Conservation (phyloP, 2,113 vertebrate genomes). For the Anarrhichthys ocellatus region DNA sequence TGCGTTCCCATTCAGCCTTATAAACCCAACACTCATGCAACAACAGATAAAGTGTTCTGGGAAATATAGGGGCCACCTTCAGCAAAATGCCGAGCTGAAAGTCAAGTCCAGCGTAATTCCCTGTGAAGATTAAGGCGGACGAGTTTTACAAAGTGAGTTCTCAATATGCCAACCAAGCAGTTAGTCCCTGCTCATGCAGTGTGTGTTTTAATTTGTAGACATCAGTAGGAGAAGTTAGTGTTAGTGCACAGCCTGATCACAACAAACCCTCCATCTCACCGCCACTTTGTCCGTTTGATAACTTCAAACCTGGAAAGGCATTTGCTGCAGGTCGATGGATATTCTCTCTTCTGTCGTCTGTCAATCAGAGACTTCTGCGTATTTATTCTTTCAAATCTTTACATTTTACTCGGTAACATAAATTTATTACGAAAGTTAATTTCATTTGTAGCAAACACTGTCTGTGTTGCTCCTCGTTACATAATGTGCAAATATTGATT, state of each 20-base stretch:
- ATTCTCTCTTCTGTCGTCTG: not conserved
- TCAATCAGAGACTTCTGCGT: not conserved
- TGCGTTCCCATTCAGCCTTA: not conserved
- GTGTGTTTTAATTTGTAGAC: conserved; percentile 42
- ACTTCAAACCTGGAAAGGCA: not conserved
- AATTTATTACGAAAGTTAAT: not conserved
- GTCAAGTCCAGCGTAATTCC: conserved; percentile 19
- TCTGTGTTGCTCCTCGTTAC: no score
- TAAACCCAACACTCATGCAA: not conserved
- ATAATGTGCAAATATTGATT: not conserved
- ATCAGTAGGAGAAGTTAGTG: conserved; percentile 37
- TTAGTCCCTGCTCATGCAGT: conserved; percentile 48
- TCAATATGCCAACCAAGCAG: conserved; percentile 62
- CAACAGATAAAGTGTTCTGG: not conserved
- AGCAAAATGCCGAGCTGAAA: conserved; percentile 32
- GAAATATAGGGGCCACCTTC: not conserved
- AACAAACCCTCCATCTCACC: conserved; percentile 1
- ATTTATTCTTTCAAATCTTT: not conserved
- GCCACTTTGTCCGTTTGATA: not conserved
- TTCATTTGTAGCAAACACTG: not conserved
- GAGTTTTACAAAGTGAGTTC: conserved; percentile 43
- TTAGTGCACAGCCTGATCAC: conserved; percentile 46
- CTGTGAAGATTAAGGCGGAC: conserved; percentile 33
- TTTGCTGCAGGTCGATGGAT: not conserved
- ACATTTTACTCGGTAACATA: not conserved